These are phyloP conservation scores for Anguilla marmorata DNA, from an alignment of 2,797 vertebrate genomes.

Conservation along the genomic window DNA sequence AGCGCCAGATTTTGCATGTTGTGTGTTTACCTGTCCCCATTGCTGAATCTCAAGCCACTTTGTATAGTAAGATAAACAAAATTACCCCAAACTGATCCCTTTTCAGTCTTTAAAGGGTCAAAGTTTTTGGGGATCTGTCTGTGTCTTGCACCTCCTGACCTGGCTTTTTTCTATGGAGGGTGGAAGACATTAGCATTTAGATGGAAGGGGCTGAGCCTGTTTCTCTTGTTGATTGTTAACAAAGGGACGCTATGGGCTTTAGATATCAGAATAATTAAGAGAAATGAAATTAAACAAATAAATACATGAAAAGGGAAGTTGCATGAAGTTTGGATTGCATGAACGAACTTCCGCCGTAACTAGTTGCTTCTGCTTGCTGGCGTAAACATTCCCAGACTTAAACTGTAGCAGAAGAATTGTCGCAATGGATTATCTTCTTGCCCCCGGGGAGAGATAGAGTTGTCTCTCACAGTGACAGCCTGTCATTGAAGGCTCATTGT, in stretches of 20 bases:
- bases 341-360: neutral
- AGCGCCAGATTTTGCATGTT: neutral
- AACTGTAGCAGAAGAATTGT: conserved; percentile 16
- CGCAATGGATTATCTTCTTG: neutral
- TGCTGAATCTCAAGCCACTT: neutral
- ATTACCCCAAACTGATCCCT: conserved; percentile 6
- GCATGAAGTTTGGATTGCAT: neutral
- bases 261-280: conserved; percentile 24
- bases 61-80: neutral
- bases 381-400: conserved; percentile 3
- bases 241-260: conserved; percentile 6
- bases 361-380: neutral
- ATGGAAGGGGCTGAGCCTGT: conserved; percentile 25
- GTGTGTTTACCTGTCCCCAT: neutral
- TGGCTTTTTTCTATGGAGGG: conserved; percentile 34
- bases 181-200: conserved; percentile 38
- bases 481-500: conserved; percentile 40
- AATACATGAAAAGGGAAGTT: no score
- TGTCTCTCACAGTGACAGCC: conserved; percentile 47
- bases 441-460: conserved; percentile 41
- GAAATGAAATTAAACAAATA: neutral
- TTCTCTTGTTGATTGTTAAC: neutral
- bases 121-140: conserved; percentile 29
- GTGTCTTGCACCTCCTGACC: conserved; percentile 28
- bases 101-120: conserved; percentile 31